Conservation (phyloP, 30 jellyfish, hydroid and myxozoan genomes). For the Nemopilema nomurai region DNA sequence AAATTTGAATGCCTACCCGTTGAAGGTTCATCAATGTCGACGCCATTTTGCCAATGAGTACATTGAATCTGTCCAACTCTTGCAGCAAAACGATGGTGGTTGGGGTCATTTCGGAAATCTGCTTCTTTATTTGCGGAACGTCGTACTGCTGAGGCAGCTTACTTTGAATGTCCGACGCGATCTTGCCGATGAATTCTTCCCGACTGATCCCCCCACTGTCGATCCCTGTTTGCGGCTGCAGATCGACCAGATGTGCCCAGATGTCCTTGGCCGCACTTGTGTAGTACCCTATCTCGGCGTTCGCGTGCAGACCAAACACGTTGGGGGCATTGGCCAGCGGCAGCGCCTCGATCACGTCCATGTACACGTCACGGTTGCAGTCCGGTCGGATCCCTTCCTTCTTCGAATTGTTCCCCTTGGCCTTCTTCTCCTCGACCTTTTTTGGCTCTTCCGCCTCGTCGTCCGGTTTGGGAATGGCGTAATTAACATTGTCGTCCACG, state of each 20-base stretch:
- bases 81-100: slow-evolving; percentile 91
- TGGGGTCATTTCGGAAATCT: slow-evolving; percentile 84
- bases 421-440: slow-evolving; percentile 55
- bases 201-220: slow-evolving; percentile 96
- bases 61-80: slow-evolving; percentile 92
- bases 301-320: slow-evolving; percentile 94
- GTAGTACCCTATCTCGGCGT: slow-evolving; percentile 97
- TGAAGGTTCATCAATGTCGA: slow-evolving; percentile 77
- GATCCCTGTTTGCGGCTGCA: slow-evolving; percentile 97
- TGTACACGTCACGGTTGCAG: slow-evolving; percentile 84
- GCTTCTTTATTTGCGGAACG: slow-evolving; percentile 69
- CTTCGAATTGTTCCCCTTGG: slow-evolving; percentile 44
- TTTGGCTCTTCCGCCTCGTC: slow-evolving; percentile 48
- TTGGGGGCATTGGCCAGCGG: slow-evolving; percentile 91
- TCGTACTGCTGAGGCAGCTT: slow-evolving; percentile 84
- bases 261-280: slow-evolving; percentile 95
- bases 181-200: slow-evolving; percentile 93
- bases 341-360: slow-evolving; percentile 84
- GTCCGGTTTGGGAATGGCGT: slow-evolving; percentile 82
- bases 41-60: slow-evolving; percentile 79
- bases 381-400: slow-evolving; percentile 79
- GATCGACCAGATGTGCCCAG: slow-evolving; percentile 92
- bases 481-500: slow-evolving; percentile 83
- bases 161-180: slow-evolving; percentile 89
- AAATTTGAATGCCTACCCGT: slow-evolving; percentile 46